phyloP scores from a whole-genome alignment of 2,113 vertebrate species.

The Micronycteris hirsuta region DNA sequence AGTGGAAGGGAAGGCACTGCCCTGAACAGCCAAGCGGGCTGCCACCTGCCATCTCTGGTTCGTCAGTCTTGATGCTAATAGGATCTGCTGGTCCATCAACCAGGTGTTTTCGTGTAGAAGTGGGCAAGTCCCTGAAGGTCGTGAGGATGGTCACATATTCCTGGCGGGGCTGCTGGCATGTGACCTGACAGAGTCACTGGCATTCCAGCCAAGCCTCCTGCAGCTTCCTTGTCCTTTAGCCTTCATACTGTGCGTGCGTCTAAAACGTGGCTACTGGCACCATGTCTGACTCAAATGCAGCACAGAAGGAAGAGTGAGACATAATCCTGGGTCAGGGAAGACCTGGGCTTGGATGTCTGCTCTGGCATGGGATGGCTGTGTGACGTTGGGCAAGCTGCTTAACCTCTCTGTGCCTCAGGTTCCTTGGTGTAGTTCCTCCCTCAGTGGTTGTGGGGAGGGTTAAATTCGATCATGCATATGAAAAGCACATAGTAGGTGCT shows the following conservation, averaged over 20 bases:
- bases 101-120: not conserved
- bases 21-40: not conserved
- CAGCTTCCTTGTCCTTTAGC: not conserved
- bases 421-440: not conserved
- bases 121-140: not conserved
- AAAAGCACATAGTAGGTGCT: not conserved
- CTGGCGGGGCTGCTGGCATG: not conserved
- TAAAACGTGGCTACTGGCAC: accelerated
- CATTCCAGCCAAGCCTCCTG: not conserved
- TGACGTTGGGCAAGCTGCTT: not conserved
- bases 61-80: not conserved
- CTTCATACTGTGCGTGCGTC: accelerated
- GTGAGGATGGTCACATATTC: not conserved
- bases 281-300: not conserved
- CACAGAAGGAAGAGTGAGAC: not conserved
- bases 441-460: not conserved
- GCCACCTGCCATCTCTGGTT: not conserved
- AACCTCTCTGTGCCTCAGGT: not conserved
- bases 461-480: not conserved
- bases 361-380: not conserved
- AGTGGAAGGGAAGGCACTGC: not conserved
- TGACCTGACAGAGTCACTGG: not conserved
- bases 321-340: not conserved
- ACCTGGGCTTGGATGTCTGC: not conserved
- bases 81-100: not conserved